These are phyloP conservation scores for Leptoclinus maculatus DNA, from an alignment of 2,797 vertebrate genomes.

Conservation along the genomic window DNA sequence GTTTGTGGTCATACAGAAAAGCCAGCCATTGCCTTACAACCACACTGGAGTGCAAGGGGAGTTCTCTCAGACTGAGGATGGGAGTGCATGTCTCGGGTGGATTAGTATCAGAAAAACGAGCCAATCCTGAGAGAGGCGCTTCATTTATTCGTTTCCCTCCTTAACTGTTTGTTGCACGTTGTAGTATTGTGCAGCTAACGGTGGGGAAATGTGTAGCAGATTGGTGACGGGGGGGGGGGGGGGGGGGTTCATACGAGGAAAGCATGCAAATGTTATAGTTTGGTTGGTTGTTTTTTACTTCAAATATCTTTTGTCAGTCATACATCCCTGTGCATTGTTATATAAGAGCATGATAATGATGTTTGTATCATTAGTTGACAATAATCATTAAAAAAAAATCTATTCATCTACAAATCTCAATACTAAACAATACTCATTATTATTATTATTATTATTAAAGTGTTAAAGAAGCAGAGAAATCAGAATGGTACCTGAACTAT, in stretches of 20 bases:
- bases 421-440: not conserved
- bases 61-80: conserved; percentile 49
- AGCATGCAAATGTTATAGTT: not conserved
- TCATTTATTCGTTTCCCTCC: conserved; percentile 4
- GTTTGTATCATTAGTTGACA: not conserved
- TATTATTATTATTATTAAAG: not conserved
- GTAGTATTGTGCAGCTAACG: conserved; percentile 32
- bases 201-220: conserved; percentile 1
- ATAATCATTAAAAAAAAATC: not conserved
- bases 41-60: conserved; percentile 42
- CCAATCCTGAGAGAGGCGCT: conserved; percentile 46
- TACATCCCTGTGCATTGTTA: not conserved
- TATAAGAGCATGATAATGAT: not conserved
- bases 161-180: conserved; percentile 26
- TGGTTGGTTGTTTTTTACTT: not conserved
- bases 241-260: not conserved
- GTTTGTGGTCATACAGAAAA: conserved; percentile 38
- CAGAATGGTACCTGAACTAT: not conserved
- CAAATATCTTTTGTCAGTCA: not conserved
- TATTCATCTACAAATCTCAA: not conserved
- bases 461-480: not conserved
- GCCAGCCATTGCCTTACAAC: conserved; percentile 42
- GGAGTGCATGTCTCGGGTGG: conserved; percentile 52
- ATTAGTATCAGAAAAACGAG: conserved; percentile 49
- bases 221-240: not conserved